Evolutionary conservation across 2,113 vertebrate species (phyloP).

Genomic region (Crocuta crocuta): DNA sequence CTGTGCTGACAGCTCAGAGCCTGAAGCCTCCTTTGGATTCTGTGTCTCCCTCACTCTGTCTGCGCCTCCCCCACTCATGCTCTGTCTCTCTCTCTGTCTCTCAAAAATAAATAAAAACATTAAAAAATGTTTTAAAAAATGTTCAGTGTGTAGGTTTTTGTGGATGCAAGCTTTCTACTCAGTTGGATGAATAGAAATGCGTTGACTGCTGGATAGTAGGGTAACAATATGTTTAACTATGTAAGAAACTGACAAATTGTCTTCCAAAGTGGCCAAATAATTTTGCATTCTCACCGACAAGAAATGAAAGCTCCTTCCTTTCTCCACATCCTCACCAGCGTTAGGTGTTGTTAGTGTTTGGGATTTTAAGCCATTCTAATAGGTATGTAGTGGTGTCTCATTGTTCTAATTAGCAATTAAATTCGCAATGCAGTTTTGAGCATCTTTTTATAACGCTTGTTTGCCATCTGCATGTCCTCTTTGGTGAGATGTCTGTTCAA

Average conservation of each 20-base stretch:
- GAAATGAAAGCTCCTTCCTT: background rate
- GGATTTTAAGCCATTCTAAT: background rate
- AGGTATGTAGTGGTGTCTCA: background rate
- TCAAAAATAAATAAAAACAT: too few species aligned
- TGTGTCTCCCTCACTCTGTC: too few species aligned
- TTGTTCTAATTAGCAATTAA: background rate
- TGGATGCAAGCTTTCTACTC: background rate
- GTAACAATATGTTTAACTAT: background rate
- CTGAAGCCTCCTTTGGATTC: too few species aligned
- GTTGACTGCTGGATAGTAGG: background rate
- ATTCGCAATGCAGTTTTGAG: background rate
- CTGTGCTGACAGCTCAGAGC: too few species aligned
- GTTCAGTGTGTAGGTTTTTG: background rate
- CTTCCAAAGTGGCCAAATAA: background rate
- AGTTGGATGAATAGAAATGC: background rate
- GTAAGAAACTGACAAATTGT: background rate
- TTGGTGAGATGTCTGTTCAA: background rate
- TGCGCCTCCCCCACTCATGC: too few species aligned
- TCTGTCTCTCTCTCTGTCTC: too few species aligned
- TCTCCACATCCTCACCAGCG: background rate
- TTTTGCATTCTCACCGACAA: background rate
- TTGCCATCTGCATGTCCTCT: background rate
- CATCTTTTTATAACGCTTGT: constrained; percentile 1
- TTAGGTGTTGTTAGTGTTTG: background rate
- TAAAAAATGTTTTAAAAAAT: background rate